Evolutionary conservation across 2,797 vertebrate species (phyloP), one percentile per base, ranked within the genome.

Genomic region (Pelodytes ibericus): DNA sequence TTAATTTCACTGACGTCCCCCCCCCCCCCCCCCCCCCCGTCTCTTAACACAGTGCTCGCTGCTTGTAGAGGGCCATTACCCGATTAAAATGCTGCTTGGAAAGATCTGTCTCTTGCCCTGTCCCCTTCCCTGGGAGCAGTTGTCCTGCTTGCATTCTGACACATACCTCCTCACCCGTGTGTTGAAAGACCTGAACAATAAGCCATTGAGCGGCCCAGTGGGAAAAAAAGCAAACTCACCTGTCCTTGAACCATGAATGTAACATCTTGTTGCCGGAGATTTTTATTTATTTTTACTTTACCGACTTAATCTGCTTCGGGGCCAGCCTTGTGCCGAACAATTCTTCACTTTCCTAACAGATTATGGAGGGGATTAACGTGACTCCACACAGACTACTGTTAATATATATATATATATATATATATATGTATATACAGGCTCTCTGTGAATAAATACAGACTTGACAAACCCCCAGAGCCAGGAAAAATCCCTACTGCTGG

Each of bases 241-340:
- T 77, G 68, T 25, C 68, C 75, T 65, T 77, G 68, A 71, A 31
- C 68, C 49, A 20, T 65, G 47, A 64, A n/a, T n/a, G n/a, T n/a
- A n/a, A n/a, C n/a, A n/a, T n/a, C n/a, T n/a, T 66, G 60, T 72
- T 77, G 3, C 18, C 41, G 3, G 3, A 0, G 41, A 10, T 1
- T 11, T n/a, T 44, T 44, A 44, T 44, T 72, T 67, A 33, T 25
- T 65, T 71, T 51, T 51, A 62, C 33, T 20, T 27, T 49, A 10
- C 26, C 56, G 65, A 4, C 24, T 53, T 27, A 53, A 33, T n/a
- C 20, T 36, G 29, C 24, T 15, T 30, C 39, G 39, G 60, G 59
- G 20, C 29, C 27, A 20, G 4, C 10, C 58, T 61, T 49, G 3
- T 20, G n/a, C 13, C 9, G n/a, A 58, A 69, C 64, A 76, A 76